Evolutionary conservation across 64 coral and sea anemone species (phyloP).

Genomic region (Hydrozoanthus tunicans): DNA sequence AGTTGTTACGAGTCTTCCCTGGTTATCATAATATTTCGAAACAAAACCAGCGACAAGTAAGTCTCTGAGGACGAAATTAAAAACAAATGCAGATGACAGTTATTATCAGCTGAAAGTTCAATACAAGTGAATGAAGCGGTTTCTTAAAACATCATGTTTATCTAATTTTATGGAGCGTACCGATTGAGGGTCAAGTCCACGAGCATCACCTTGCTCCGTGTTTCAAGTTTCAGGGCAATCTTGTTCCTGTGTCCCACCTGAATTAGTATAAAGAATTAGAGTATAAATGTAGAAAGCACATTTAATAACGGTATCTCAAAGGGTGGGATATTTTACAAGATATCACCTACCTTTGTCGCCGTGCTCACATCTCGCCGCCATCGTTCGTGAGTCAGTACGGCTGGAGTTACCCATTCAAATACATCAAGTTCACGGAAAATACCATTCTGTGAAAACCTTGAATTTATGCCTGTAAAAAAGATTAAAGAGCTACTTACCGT

Average conservation of each 20-base stretch:
- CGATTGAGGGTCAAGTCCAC: constrained; percentile 53
- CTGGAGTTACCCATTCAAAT: constrained; percentile 27
- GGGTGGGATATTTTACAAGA: not conserved
- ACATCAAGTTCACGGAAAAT: constrained; percentile 34
- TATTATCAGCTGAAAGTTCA: not conserved
- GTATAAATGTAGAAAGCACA: not conserved
- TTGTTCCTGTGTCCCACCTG: constrained; percentile 31
- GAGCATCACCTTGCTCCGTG: not conserved
- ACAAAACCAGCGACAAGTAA: constrained; percentile 31
- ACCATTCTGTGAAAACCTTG: constrained; percentile 4
- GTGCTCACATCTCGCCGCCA: constrained; percentile 34
- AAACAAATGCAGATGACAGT: not conserved
- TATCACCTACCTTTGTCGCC: constrained; percentile 1
- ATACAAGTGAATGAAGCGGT: not conserved
- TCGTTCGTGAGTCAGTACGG: constrained; percentile 10
- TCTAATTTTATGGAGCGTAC: constrained; percentile 2
- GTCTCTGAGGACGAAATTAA: constrained; percentile 3
- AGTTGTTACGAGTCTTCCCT: constrained; percentile 1
- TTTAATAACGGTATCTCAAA: not conserved
- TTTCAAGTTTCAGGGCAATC: not conserved
- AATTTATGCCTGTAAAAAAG: constrained; percentile 7
- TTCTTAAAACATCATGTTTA: not conserved
- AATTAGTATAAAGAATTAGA: not conserved
- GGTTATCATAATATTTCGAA: constrained; percentile 12
- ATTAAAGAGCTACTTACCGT: not conserved